Base-by-base conservation (phyloP, 2,113 vertebrate genomes). In the Eudyptes chrysolophus region DNA sequence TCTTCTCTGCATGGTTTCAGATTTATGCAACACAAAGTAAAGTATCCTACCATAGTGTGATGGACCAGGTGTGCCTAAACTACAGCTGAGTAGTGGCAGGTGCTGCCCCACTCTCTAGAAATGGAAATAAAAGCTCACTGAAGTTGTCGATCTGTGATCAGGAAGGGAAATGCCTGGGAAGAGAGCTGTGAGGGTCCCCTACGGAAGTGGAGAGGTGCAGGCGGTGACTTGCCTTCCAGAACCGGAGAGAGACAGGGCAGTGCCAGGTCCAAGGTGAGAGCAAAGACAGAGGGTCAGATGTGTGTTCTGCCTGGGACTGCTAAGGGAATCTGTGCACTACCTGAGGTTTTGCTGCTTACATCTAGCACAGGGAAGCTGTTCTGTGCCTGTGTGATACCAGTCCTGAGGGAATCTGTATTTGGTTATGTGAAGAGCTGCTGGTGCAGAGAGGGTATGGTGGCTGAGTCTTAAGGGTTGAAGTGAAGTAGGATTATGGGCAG, bases 211-310 rank as follows among this genome's bases (percentile, higher is more conserved):
- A 65, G 13, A 20, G 6, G 14, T 19, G 12, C 2, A 29, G 65
- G 19, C 4, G 24, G 16, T 0, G 0, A 26, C 5, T 46, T 49
- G 9, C 2, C 2, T 55, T 60, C 36, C 9, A 55, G 51, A 65
- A 26, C 30, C 25, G 51, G 30, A 65, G 61, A 44, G 32, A 54
- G 32, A 38, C 12, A 13, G 38, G 70, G 15, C 12, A 4, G 22
- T 60, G 38, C 9, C 1, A 18, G 7, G 16, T 42, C 24, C 12
- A 26, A 90, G 78, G 61, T 84, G 20, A 80, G 68, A 84, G 26
- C 49, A 48, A 54, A 69, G 44, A 7, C 2, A 7, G 32, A 42
- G 55, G 36, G 9, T 65, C 7, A 25, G 10, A 7, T 42, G 54
- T 14, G 24, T 9, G 6, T 57, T 61, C 15, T 68, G 27, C 29